A percentile compares a stretch with the other conserved stretches of the same genome.
Evolutionary conservation across 2,888 invertebrate genomes (phyloP).

Genomic region (Pedicia rivosa): DNA sequence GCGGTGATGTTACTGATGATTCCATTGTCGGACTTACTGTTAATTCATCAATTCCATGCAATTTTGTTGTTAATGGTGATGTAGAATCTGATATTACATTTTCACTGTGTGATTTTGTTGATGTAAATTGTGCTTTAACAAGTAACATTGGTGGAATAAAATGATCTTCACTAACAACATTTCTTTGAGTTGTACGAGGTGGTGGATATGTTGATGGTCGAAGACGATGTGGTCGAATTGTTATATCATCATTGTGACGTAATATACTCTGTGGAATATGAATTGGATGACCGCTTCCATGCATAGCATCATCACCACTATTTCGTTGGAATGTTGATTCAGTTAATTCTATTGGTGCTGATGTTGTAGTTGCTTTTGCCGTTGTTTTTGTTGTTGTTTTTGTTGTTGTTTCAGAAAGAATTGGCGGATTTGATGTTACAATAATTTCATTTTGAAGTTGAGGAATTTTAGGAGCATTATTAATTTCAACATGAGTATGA

Average conservation of each 20-base stretch:
- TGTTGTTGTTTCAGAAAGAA: not conserved
- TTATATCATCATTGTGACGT: not conserved
- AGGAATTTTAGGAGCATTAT: no score
- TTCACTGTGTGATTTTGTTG: constrained; percentile 15
- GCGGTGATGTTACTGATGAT: constrained; percentile 7
- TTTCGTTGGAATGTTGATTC: no score
- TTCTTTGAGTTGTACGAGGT: not conserved
- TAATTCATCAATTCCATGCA: not conserved
- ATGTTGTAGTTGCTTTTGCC: not conserved
- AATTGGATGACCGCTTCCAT: constrained; percentile 23
- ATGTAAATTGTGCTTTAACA: constrained; percentile 30
- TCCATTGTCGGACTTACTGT: not conserved
- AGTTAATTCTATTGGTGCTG: not conserved
- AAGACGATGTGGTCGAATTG: not conserved
- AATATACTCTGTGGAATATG: constrained; percentile 16
- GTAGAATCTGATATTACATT: constrained; percentile 9
- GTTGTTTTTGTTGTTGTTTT: not conserved
- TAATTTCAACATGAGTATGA: no score
- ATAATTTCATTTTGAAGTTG: no score
- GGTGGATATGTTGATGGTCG: not conserved
- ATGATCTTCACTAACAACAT: constrained; percentile 21
- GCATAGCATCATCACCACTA: not conserved
- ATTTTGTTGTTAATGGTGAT: not conserved
- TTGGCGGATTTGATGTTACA: no score
- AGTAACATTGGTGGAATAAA: constrained; percentile 31